Conservation (phyloP, 2,113 vertebrate species). For the Sula dactylatra region DNA sequence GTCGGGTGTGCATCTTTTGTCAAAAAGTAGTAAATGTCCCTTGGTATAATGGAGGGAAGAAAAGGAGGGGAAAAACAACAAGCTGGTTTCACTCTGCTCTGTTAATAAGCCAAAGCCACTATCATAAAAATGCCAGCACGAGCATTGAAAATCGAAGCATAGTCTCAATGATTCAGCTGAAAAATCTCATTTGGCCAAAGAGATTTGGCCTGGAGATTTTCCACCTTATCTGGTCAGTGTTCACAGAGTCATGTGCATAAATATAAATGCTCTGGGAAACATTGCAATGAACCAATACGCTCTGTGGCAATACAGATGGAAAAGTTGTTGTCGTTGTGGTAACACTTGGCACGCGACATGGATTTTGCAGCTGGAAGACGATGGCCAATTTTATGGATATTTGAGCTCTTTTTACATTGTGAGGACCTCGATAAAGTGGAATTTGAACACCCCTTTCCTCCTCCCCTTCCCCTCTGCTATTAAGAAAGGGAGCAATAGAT, state of each 20-base stretch:
- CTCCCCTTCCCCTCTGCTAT: not conserved
- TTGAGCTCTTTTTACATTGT: constrained; percentile 6
- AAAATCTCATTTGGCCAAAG: not conserved
- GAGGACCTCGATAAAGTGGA: not conserved
- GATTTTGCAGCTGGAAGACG: not conserved
- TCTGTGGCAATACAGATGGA: not conserved
- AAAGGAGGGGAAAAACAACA: not conserved
- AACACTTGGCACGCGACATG: not conserved
- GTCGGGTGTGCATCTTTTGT: not conserved
- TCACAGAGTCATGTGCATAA: constrained; percentile 6
- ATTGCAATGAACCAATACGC: not conserved
- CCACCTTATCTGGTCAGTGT: not conserved
- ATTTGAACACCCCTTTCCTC: not conserved
- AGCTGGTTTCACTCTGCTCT: not conserved
- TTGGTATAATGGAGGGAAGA: not conserved
- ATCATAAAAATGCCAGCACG: not conserved
- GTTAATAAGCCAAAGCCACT: not conserved
- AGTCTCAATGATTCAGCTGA: not conserved
- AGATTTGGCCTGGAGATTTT: constrained; percentile 39
- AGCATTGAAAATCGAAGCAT: not conserved
- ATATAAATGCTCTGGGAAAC: constrained; percentile 15
- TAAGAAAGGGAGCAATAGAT: not conserved
- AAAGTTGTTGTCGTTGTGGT: not conserved
- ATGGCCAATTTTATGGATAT: constrained; percentile 26
- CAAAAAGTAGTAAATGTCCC: not conserved